phyloP scores from a whole-genome alignment of 2,797 vertebrate species.

The Iguana delicatissima region DNA sequence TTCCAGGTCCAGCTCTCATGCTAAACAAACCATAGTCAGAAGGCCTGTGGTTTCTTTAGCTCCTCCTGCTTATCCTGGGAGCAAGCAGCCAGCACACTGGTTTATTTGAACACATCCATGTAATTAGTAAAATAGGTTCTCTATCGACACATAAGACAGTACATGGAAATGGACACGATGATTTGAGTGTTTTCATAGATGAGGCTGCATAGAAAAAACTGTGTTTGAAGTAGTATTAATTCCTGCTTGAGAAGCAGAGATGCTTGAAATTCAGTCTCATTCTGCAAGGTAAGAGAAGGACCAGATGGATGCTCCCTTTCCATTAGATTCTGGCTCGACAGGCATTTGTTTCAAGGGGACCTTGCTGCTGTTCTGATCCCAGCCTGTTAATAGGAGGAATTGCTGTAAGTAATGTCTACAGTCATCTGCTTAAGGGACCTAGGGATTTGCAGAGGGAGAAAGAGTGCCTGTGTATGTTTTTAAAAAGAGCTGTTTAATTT shows the following conservation, averaged over 20 bases:
- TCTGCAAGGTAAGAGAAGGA: constrained; percentile 39
- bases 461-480: constrained; percentile 75
- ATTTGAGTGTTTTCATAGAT: not conserved
- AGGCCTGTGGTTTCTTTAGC: not conserved
- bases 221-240: not conserved
- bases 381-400: constrained; percentile 75
- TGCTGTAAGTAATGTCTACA: constrained; percentile 79
- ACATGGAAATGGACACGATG: too few relatives aligned
- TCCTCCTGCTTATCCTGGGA: not conserved
- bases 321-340: constrained; percentile 69
- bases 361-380: constrained; percentile 73
- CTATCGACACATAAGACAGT: not conserved
- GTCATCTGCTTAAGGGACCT: constrained; percentile 81
- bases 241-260: constrained; percentile 51
- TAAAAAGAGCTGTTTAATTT: constrained; percentile 77
- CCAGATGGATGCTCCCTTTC: constrained; percentile 70
- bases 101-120: not conserved
- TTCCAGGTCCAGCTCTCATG: not conserved
- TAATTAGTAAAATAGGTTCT: not conserved
- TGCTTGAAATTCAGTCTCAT: constrained; percentile 28
- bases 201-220: not conserved
- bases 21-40: not conserved
- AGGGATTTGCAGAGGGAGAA: constrained; percentile 76
- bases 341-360: constrained; percentile 73
- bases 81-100: not conserved